These are phyloP conservation scores for Nothoprocta perdicaria DNA, from an alignment of 2,113 vertebrate species.

Conservation along the genomic window DNA sequence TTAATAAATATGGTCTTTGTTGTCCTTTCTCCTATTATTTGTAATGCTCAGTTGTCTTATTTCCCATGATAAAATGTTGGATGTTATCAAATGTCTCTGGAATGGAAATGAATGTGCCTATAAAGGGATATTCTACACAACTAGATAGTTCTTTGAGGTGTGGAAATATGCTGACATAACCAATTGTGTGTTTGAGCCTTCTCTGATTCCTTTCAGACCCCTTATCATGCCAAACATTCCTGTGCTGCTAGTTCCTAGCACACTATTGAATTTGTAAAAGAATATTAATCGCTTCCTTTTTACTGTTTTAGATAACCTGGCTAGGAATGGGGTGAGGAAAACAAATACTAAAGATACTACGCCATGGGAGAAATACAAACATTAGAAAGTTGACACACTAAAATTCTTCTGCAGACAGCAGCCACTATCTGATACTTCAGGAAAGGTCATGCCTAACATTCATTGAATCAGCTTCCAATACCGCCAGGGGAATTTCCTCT, in stretches of 20 bases:
- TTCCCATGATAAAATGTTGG: slow-evolving; percentile 36
- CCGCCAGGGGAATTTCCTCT: background rate
- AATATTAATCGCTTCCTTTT: background rate
- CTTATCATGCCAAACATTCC: background rate
- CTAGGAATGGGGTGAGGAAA: background rate
- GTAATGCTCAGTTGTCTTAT: background rate
- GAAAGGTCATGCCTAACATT: background rate
- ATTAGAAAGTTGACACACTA: background rate
- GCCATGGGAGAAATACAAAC: background rate
- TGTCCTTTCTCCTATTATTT: slow-evolving; percentile 14
- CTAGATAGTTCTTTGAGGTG: slow-evolving; percentile 12
- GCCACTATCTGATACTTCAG: background rate
- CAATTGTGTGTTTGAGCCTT: background rate
- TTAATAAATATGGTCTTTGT: background rate
- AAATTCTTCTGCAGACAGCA: slow-evolving; percentile 19
- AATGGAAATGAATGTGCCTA: background rate
- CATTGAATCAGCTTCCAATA: background rate
- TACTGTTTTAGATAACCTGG: background rate
- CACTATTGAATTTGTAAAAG: background rate
- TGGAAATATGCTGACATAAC: slow-evolving; percentile 32
- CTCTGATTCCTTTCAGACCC: background rate
- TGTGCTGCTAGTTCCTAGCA: background rate
- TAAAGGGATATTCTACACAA: slow-evolving; percentile 40
- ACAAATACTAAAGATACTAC: background rate
- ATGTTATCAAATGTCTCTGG: slow-evolving; percentile 32